Base-by-base conservation (phyloP, 2,888 invertebrate species). In the Drosophila atroscutellata region DNA sequence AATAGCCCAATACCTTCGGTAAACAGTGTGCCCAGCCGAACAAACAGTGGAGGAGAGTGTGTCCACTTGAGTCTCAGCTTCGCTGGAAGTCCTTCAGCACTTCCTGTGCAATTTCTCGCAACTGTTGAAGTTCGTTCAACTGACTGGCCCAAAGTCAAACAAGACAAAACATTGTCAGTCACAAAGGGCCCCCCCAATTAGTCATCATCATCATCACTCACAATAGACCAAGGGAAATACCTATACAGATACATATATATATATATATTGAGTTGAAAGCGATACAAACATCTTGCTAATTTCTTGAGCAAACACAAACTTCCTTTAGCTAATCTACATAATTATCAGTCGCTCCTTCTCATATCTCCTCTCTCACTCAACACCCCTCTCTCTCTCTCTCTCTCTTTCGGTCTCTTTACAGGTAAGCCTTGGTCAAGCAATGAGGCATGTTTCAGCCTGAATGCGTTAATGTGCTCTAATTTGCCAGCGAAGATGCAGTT, bases 401-500 rank as follows among this genome's bases (percentile, higher is more conserved):
- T 39, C 61, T 56, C 52, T 32, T 24, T 54, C 39, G 36, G 20
- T 65, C 51, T 47, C 24, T 4, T 73, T 87, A 51, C 87, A 84
- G 86, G 86, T 86, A 81, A 86, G 84, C 50, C 56, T 0, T 56
- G 67, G 45, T 20, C 39, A 50, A 64, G 51, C 58, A 61, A 62
- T 57, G 67, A 36, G 64, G 50, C 70, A 65, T 74, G 80, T 71
- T 81, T 75, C 74, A 71, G 71, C 62, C 78, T 73, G 76, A 77
- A 73, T 56, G 84, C 81, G 83, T 86, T 87, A 88, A 88, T 85
- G 80, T 78, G 82, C 76, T 83, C 85, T 83, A 88, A 88, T 88
- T 88, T 87, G 83, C 82, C 69, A 75, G 75, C 71, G 59, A 52
- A 67, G 69, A 49, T 68, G 58, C 60, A 65, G 56, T 50, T 49